Evolutionary conservation across 2,888 invertebrate species (phyloP).

Genomic region (Luffia ferchaultella): DNA sequence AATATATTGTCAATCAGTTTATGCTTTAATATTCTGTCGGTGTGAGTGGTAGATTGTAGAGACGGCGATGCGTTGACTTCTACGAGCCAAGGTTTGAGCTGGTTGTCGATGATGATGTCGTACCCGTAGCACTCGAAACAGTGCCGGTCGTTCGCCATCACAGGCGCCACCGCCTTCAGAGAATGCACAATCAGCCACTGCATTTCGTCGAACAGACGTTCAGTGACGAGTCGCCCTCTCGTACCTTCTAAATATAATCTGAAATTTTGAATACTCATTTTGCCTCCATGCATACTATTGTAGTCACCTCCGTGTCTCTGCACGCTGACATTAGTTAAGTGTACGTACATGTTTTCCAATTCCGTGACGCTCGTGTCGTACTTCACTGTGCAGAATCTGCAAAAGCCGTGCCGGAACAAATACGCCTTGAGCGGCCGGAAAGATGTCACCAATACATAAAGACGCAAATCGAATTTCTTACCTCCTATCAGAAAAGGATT

Average conservation of each 20-base stretch:
- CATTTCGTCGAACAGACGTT: constrained; percentile 86
- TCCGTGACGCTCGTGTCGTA: constrained; percentile 88
- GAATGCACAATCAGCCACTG: constrained; percentile 91
- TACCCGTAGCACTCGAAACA: constrained; percentile 95
- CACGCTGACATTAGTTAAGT: constrained; percentile 94
- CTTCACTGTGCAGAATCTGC: constrained; percentile 94
- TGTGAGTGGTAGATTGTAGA: constrained; percentile 89
- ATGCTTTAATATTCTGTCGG: constrained; percentile 91
- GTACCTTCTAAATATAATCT: constrained; percentile 89
- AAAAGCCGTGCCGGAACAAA: constrained; percentile 89
- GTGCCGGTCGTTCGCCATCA: constrained; percentile 90
- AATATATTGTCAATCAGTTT: constrained; percentile 92
- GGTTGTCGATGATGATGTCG: constrained; percentile 93
- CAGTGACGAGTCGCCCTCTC: constrained; percentile 84
- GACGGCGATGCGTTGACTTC: constrained; percentile 96
- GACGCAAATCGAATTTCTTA: constrained; percentile 91
- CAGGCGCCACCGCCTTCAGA: constrained; percentile 86
- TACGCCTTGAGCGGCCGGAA: constrained; percentile 93
- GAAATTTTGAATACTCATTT: constrained; percentile 89
- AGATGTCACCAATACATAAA: constrained; percentile 91
- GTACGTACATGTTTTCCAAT: constrained; percentile 91
- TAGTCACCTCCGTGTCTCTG: constrained; percentile 95
- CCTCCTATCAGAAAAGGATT: constrained; percentile 93
- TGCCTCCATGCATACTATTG: constrained; percentile 93
- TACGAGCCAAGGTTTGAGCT: constrained; percentile 91